Base-by-base conservation (phyloP, 1,140 invertebrate genomes). In the Rhynchophorus ferrugineus region DNA sequence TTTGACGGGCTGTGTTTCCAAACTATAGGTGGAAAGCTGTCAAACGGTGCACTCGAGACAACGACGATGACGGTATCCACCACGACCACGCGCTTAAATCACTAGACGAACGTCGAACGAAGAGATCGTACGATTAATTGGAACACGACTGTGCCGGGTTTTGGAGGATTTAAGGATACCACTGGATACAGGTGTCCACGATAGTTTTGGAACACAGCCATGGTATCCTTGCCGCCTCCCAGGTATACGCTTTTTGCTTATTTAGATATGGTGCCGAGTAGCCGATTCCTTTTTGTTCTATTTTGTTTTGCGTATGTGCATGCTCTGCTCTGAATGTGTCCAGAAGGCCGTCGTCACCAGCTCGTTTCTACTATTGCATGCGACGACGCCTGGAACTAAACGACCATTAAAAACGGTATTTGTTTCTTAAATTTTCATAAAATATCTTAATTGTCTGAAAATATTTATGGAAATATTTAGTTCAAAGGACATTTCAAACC, bases 191-290 rank as follows among this genome's bases (percentile, higher is more conserved):
- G 68, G 71, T 69, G 64, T 73, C 73, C 75, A 75, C 73, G 74
- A 73, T 77, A 77, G 75, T 77, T 78, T 76, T 19, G 76, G 75
- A 77, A 77, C 75, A 78, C 75, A 78, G 76, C 75, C 75, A 78
- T 78, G 76, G 76, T 78, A 73, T 78, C 75, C 74, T 71, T 78
- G 73, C 73, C 75, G 73, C 73, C 75, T 75, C 75, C 73, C 72
- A 77, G 75, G 74, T 76, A 78, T 46, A 49, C 20, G 46, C 53
- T 55, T 29, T 29, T 29, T 29, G 24, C 24, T 29, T 29, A 6
- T 29, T n/a, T n/a, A n/a, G n/a, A n/a, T n/a, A n/a, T 6, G 24
- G 24, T 29, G 24, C 24, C 24, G 24, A 29, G 24, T 29, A 29
- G 24, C n/a, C n/a, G n/a, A n/a, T n/a, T n/a, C n/a, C n/a, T n/a